phyloP scores from a whole-genome alignment of 2,113 vertebrate species.

The Megaceryle maxima region DNA sequence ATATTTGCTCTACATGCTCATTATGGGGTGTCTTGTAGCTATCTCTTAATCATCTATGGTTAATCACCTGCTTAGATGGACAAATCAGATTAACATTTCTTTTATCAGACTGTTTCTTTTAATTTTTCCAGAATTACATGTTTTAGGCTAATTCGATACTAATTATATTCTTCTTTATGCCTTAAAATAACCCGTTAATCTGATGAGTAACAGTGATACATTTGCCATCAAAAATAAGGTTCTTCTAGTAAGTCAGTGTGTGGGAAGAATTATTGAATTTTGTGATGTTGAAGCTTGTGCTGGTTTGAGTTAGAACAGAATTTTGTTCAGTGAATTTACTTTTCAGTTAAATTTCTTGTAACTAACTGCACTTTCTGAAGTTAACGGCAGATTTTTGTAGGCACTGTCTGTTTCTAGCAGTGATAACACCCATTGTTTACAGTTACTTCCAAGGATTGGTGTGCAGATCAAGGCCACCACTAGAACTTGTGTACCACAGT shows the following conservation, averaged over 20 bases:
- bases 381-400: too few relatives aligned
- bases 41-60: not conserved
- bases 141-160: not conserved
- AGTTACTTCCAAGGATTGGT: too few relatives aligned
- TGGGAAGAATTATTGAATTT: not conserved
- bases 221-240: not conserved
- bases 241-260: not conserved
- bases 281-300: not conserved
- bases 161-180: not conserved
- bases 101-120: not conserved
- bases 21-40: not conserved
- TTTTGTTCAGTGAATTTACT: too few relatives aligned
- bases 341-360: too few relatives aligned
- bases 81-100: not conserved
- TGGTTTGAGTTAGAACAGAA: too few relatives aligned
- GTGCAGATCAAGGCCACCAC: too few relatives aligned
- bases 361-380: too few relatives aligned
- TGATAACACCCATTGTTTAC: too few relatives aligned
- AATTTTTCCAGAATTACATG: not conserved
- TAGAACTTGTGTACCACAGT: too few relatives aligned
- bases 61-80: not conserved
- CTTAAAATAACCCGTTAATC: not conserved
- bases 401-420: too few relatives aligned
- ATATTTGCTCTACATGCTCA: not conserved
- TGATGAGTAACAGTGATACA: not conserved